These are phyloP conservation scores for Dipus sagitta DNA, from an alignment of 2,797 vertebrate species.

Conservation along the genomic window DNA sequence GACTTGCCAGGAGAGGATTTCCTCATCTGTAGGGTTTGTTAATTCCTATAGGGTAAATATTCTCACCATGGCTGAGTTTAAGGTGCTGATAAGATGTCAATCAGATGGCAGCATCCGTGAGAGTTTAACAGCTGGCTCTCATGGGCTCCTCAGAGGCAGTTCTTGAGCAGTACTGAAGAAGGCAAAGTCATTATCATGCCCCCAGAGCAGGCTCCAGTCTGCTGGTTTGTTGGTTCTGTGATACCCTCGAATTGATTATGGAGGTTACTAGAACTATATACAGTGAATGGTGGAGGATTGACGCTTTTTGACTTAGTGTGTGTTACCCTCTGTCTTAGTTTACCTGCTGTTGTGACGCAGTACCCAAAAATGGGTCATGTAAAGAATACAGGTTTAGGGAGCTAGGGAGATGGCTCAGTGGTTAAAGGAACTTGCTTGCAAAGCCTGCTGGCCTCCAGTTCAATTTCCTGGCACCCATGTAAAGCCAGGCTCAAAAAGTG, in stretches of 20 bases:
- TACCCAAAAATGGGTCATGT: not conserved
- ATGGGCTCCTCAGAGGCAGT: not conserved
- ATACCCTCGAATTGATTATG: not conserved
- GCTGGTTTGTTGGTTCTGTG: not conserved
- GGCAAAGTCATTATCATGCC: not conserved
- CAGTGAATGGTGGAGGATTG: not conserved
- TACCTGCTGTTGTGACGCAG: conserved; percentile 1
- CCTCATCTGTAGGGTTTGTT: not conserved
- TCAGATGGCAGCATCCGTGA: not conserved
- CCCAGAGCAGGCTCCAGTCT: not conserved
- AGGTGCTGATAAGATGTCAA: not conserved
- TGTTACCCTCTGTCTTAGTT: not conserved
- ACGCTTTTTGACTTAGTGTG: not conserved
- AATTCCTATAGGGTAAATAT: conserved; percentile 19
- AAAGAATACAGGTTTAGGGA: not conserved
- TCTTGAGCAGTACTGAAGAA: not conserved
- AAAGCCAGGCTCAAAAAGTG: too few species aligned
- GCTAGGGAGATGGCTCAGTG: too few species aligned
- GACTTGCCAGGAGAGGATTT: not conserved
- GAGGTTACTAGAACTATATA: not conserved
- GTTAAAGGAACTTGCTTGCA: too few species aligned
- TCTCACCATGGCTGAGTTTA: not conserved
- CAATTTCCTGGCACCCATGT: too few species aligned
- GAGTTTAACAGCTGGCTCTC: not conserved
- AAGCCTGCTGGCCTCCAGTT: too few species aligned